A percentile compares a stretch with the other conserved stretches of the same genome.
phyloP scores from a whole-genome alignment of 2,888 invertebrate genomes.

The Anaspis maculata region DNA sequence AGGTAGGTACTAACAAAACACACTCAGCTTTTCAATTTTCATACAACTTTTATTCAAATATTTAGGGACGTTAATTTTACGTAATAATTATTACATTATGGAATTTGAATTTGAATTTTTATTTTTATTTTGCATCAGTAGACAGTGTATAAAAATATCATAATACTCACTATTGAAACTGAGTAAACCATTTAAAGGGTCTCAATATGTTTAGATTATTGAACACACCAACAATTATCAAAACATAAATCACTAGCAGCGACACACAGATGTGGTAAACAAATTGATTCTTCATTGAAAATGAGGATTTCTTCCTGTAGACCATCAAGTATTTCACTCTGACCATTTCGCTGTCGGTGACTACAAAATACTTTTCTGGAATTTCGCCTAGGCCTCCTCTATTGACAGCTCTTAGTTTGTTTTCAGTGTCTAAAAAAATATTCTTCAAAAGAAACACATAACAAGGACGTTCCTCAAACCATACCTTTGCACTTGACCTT shows the following conservation, averaged over 20 bases:
- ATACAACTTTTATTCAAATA: no score
- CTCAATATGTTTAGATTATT: conserved; percentile 1
- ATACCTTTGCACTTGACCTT: conserved; percentile 49
- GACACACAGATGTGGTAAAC: conserved; percentile 4
- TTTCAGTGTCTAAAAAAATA: conserved; percentile 20
- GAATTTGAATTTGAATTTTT: no score
- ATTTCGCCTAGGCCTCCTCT: conserved; percentile 41
- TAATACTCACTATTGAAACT: not conserved
- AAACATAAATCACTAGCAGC: conserved; percentile 11
- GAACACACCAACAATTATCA: conserved; percentile 15
- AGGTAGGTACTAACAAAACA: no score
- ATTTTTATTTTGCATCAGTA: no score
- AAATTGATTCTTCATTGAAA: conserved; percentile 15
- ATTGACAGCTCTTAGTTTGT: conserved; percentile 18
- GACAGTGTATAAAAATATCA: no score
- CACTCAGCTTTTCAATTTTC: no score
- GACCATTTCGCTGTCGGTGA: conserved; percentile 67
- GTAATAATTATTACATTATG: no score
- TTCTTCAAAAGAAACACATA: not conserved
- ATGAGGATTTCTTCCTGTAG: conserved; percentile 40
- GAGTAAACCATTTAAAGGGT: conserved; percentile 1
- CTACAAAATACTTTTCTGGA: conserved; percentile 64
- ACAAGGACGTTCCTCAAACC: not conserved
- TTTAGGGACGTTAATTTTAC: no score
- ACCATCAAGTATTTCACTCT: conserved; percentile 68